A percentile compares a stretch with the other conserved stretches of the same genome.
These are phyloP conservation scores for Parnassius smintheus DNA, from an alignment of 2,888 invertebrate species.

Conservation along the genomic window DNA sequence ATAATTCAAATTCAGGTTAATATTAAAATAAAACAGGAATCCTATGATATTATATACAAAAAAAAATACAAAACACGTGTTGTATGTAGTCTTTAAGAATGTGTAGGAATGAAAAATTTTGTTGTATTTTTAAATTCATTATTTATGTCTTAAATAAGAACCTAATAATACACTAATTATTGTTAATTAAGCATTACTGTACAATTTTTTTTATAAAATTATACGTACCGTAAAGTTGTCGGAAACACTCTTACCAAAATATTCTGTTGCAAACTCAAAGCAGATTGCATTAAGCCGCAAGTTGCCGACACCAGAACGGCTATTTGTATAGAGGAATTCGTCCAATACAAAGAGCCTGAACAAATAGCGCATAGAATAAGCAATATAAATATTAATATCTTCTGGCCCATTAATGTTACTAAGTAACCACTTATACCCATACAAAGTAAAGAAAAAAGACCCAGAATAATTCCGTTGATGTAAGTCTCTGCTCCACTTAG, in stretches of 20 bases:
- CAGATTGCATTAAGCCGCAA: constrained; percentile 49
- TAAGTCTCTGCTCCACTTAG: constrained; percentile 51
- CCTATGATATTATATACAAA: too few species aligned
- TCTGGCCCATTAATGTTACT: constrained; percentile 45
- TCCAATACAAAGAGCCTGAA: constrained; percentile 48
- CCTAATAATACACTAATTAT: too few species aligned
- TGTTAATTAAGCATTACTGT: too few species aligned
- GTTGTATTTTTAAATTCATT: too few species aligned
- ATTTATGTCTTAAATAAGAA: too few species aligned
- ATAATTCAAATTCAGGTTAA: too few species aligned
- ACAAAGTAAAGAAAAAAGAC: constrained; percentile 40
- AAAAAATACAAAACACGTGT: too few species aligned
- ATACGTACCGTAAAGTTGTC: constrained; percentile 48
- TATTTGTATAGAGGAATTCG: constrained; percentile 45
- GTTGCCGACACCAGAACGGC: constrained; percentile 48
- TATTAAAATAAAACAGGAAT: too few species aligned
- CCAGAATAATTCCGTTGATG: constrained; percentile 48
- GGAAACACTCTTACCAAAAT: constrained; percentile 52
- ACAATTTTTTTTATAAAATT: not conserved
- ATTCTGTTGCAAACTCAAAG: constrained; percentile 46
- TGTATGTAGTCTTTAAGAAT: too few species aligned
- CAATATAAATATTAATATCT: constrained; percentile 41
- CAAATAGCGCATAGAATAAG: constrained; percentile 41
- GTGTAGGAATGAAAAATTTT: too few species aligned
- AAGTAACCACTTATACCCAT: constrained; percentile 41